Evolutionary conservation across 2,888 invertebrate species (phyloP).

Genomic region (Cephus pygmeus): DNA sequence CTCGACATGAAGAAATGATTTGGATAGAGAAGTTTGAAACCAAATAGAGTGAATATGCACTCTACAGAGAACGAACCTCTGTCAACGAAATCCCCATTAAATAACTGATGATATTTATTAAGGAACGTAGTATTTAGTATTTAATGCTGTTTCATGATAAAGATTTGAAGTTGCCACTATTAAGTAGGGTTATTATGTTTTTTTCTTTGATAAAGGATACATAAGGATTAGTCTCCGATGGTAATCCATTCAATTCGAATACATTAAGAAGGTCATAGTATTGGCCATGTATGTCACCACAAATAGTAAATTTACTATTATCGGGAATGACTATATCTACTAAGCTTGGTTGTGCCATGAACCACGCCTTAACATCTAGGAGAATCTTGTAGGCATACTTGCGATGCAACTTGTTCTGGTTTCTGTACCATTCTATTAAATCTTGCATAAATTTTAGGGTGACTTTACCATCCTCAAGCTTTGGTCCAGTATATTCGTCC

Average conservation of each 20-base stretch:
- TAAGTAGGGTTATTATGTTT: slow-evolving; percentile 16
- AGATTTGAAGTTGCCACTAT: background rate
- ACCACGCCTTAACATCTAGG: slow-evolving; percentile 86
- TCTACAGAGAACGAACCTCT: slow-evolving; percentile 99
- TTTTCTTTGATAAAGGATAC: slow-evolving; percentile 68
- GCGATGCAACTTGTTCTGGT: slow-evolving; percentile 92
- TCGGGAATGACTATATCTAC: slow-evolving; percentile 90
- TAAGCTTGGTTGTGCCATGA: slow-evolving; percentile 86
- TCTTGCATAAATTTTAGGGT: slow-evolving; percentile 90
- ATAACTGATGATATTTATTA: slow-evolving; percentile 71
- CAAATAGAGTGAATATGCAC: slow-evolving; percentile 97
- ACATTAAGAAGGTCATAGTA: slow-evolving; percentile 98
- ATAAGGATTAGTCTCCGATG: slow-evolving; percentile 95
- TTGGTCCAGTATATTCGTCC: slow-evolving; percentile 93
- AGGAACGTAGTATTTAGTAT: slow-evolving; percentile 29
- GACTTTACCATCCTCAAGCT: slow-evolving; percentile 87
- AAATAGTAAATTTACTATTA: slow-evolving; percentile 94
- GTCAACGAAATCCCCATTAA: slow-evolving; percentile 99
- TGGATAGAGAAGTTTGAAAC: slow-evolving; percentile 95
- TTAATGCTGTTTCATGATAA: background rate
- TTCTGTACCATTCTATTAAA: slow-evolving; percentile 89
- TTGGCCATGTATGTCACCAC: slow-evolving; percentile 99
- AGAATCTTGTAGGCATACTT: slow-evolving; percentile 99
- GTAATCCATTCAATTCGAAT: slow-evolving; percentile 95
- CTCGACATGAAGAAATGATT: slow-evolving; percentile 97